Percentiles rank a stretch among this genome's conserved stretches.
These are phyloP conservation scores for Aphidius ervi DNA, from an alignment of 1,140 invertebrate species.

Conservation along the genomic window DNA sequence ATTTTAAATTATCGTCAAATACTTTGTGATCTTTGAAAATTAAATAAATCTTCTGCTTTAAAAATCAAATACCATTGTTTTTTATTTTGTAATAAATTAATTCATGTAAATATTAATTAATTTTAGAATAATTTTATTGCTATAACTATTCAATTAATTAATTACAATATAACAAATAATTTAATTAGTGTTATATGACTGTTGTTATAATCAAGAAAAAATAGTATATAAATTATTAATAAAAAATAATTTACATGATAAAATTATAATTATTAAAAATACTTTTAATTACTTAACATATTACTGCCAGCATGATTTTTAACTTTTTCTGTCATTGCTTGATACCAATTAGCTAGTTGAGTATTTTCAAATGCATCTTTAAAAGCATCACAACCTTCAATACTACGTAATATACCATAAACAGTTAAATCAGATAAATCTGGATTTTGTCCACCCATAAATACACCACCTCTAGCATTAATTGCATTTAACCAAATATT, in stretches of 20 bases:
- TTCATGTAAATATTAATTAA: too few relatives aligned
- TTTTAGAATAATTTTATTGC: neutral
- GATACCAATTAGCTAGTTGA: slow-evolving; percentile 61
- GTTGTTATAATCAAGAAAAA: too few relatives aligned
- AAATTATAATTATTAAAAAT: too few relatives aligned
- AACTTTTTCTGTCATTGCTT: slow-evolving; percentile 52
- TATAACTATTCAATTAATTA: neutral
- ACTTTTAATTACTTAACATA: slow-evolving; percentile 27
- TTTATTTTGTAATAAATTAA: too few relatives aligned
- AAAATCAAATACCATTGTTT: too few relatives aligned
- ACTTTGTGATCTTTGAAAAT: slow-evolving; percentile 52
- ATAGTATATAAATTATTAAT: too few relatives aligned
- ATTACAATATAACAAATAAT: slow-evolving; percentile 13
- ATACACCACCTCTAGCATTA: slow-evolving; percentile 65
- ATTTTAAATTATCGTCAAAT: slow-evolving; percentile 65
- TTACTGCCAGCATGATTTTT: slow-evolving; percentile 51
- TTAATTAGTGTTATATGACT: too few relatives aligned
- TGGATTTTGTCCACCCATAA: slow-evolving; percentile 81
- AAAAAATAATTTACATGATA: too few relatives aligned
- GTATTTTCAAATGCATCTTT: slow-evolving; percentile 75
- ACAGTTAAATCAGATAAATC: slow-evolving; percentile 92
- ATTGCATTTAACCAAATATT: slow-evolving; percentile 75
- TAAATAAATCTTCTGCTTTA: too few relatives aligned
- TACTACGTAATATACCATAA: slow-evolving; percentile 89
- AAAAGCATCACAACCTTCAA: slow-evolving; percentile 93